phyloP scores from a whole-genome alignment of 1,140 invertebrate genomes.

The Pseudoatta argentina region DNA sequence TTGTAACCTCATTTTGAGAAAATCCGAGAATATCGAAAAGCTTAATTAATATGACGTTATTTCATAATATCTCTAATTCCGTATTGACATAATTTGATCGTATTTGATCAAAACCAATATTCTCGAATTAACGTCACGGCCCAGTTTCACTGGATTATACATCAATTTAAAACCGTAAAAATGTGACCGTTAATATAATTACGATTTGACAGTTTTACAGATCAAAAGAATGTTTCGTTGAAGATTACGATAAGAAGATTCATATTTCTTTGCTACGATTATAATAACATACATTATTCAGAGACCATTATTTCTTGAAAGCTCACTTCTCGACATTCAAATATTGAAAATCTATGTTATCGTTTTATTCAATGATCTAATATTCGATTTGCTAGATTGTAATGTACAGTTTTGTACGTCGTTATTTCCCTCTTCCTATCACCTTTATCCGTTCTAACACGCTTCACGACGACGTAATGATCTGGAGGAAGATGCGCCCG shows the following conservation, averaged over 20 bases:
- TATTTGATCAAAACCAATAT: slow-evolving; percentile 14
- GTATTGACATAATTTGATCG: slow-evolving; percentile 1
- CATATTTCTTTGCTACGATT: slow-evolving; percentile 9
- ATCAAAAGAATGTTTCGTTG: not conserved
- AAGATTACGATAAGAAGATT: not conserved
- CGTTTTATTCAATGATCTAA: slow-evolving; percentile 18
- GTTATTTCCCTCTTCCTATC: not conserved
- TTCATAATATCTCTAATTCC: slow-evolving; percentile 13
- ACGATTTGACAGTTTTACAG: not conserved
- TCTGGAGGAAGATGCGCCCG: slow-evolving; percentile 18
- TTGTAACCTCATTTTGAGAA: not conserved
- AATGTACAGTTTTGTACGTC: not conserved
- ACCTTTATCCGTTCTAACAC: not conserved
- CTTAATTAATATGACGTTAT: slow-evolving; percentile 29
- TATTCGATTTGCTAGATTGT: not conserved
- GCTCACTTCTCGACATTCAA: not conserved
- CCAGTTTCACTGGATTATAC: not conserved
- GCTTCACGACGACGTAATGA: slow-evolving; percentile 36
- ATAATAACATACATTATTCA: slow-evolving; percentile 23
- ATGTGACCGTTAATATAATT: slow-evolving; percentile 31
- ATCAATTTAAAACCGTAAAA: not conserved
- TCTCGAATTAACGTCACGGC: slow-evolving; percentile 6
- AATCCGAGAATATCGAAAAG: slow-evolving; percentile 4
- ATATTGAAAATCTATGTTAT: slow-evolving; percentile 16
- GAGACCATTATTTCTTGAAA: not conserved